Percentiles rank a stretch among this genome's conserved stretches.
These are phyloP conservation scores for Drosophila pachea DNA, from an alignment of 1,140 invertebrate species.

Conservation along the genomic window DNA sequence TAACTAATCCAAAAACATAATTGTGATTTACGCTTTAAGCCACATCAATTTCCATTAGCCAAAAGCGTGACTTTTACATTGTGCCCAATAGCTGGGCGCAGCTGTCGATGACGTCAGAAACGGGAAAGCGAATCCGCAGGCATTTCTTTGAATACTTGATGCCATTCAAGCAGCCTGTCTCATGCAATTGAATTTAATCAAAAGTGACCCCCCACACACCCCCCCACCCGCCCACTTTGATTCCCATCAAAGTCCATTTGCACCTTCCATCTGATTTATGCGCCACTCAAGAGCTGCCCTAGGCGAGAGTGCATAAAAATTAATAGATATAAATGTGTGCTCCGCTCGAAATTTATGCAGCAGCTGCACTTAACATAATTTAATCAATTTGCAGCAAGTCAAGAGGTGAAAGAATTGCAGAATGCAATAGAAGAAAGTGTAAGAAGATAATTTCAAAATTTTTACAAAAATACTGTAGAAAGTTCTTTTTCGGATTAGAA, in stretches of 20 bases:
- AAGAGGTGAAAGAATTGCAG: background rate
- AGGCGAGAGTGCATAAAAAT: constrained; percentile 28
- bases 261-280: constrained; percentile 58
- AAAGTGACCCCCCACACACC: background rate
- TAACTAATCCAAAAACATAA: constrained; percentile 67
- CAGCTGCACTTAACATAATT: constrained; percentile 51
- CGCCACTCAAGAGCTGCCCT: constrained; percentile 12
- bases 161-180: too few species aligned
- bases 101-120: too few species aligned
- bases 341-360: constrained; percentile 28
- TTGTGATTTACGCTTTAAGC: constrained; percentile 59
- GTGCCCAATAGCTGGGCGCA: too few species aligned
- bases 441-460: background rate
- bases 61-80: constrained; percentile 37
- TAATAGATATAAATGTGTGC: constrained; percentile 56
- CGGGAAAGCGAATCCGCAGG: constrained; percentile 1
- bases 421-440: background rate
- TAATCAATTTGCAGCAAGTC: constrained; percentile 14
- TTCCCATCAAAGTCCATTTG: constrained; percentile 15
- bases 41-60: constrained; percentile 63
- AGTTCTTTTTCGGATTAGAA: too few species aligned
- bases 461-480: background rate
- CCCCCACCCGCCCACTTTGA: background rate
- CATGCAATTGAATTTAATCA: background rate
- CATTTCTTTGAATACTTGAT: background rate